Evolutionary conservation across 2,888 invertebrate species (phyloP), one percentile per base, ranked within the genome.

Genomic region (Scaeva pyrastri): DNA sequence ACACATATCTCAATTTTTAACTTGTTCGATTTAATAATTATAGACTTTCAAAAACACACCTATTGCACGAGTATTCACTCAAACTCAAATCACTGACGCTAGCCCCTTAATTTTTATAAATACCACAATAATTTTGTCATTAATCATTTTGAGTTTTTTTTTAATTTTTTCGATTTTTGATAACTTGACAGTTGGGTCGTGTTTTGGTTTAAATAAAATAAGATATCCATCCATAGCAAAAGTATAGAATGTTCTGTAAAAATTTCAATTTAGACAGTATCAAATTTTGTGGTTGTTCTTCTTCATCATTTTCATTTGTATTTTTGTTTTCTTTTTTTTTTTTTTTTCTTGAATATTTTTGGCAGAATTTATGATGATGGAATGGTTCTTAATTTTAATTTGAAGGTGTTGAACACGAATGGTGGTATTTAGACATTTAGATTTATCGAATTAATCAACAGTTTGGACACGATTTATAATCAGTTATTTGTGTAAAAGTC

Each of bases 171-270:
- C 8, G 80, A 68, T 68, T 80, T 60, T 68, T 48, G 73, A 80
- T 85, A 74, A 70, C 78, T 36, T 78, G 83, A 70, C 83, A 72
- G 68, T 64, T 71, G 62, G 78, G 68, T 73, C 72, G 77, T 82
- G 82, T 77, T 77, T 73, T 71, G 77, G 73, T 60, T n/a, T 52
- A 52, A 72, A 14, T 7, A 48, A 55, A 43, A 48, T 23, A 14
- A 50, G 66, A 60, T 60, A 43, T 68, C 50, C 16, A 11, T 7
- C 31, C 31, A 31, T 11, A 68, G 60, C 45, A 62, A 66, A 50
- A 12, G 11, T 70, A 14, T 21, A n/a, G 4, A 36, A 36, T 16
- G 5, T 7, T 8, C n/a, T 36, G 10, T 11, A n/a, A n/a, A n/a
- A n/a, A 5, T 21, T 14, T 4, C 19, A 14, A 21, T 8, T 41